Evolutionary conservation across 2,113 vertebrate species (phyloP), one percentile per base, ranked within the genome.

Genomic region (Pristiophorus japonicus): DNA sequence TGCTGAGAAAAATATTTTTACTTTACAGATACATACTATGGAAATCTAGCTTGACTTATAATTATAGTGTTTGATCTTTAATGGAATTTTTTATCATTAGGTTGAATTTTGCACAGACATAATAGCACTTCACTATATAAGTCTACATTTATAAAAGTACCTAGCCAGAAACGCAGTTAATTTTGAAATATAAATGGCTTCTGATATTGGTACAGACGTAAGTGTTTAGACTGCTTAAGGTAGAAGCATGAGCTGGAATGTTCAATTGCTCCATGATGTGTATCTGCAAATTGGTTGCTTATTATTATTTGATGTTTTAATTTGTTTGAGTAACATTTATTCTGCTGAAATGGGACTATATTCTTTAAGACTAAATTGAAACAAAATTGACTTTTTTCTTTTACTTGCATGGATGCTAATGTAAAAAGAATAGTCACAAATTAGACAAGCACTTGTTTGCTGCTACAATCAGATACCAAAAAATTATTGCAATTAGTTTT

Each of bases 141-240:
- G 22, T 42, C 38, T 45, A 65, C 63, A 66, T 66, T 93, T 38
- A 65, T 5, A 30, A 10, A 66, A 47, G 62, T 94, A 42, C 42
- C 42, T 67, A 42, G 12, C 42, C 65, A 70, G 92, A 94, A 51
- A 47, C n/a, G 20, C 1, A 66, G 88, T 47, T 94, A 70, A 67
- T 66, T 70, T 94, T 66, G 92, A 94, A 70, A 94, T 70, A 67
- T 47, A 70, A 70, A 24, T 94, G 62, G 91, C 27, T 59, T 90
- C 30, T 38, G 30, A 63, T 88, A 88, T 65, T 93, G n/a, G 7
- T 93, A 47, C 27, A 4, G 11, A 70, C 20, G 34, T 27, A 45
- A 14, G 11, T 55, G 47, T 27, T 94, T 24, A 91, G 66, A 10
- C 22, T 47, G 24, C 42, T 94, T 42, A 47, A 67, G 5, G 42